Evolutionary conservation across 2,797 vertebrate species (phyloP).

Genomic region (Sebastiscus tertius): DNA sequence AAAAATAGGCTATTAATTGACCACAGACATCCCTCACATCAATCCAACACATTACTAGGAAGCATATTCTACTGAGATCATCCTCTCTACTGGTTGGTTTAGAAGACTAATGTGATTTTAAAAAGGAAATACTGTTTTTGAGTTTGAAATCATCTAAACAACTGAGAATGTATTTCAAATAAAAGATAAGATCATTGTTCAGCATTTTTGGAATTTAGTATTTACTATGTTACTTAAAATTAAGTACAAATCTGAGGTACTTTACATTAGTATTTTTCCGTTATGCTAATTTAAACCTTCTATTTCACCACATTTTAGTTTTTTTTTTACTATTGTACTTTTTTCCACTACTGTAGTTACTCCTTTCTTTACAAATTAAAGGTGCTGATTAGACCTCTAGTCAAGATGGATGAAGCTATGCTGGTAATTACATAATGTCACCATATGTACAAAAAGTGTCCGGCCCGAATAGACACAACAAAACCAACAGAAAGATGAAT

Average conservation of each 20-base stretch:
- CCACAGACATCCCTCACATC: neutral
- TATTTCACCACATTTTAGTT: neutral
- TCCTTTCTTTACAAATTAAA: neutral
- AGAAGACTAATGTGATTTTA: neutral
- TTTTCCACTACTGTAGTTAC: neutral
- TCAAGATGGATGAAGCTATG: neutral
- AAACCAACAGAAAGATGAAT: neutral
- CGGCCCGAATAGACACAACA: neutral
- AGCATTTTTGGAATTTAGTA: neutral
- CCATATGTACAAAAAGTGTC: neutral
- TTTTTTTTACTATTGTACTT: neutral
- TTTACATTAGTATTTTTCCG: neutral
- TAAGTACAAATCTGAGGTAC: neutral
- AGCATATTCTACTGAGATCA: neutral
- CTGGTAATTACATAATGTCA: neutral
- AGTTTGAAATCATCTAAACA: neutral
- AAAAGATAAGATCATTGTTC: neutral
- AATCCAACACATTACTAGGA: neutral
- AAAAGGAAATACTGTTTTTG: neutral
- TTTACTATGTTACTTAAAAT: too few species aligned
- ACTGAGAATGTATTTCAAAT: neutral
- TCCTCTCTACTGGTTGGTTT: neutral
- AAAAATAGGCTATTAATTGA: neutral
- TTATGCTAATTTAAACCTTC: too few species aligned
- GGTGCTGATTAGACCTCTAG: neutral